Percentiles rank a stretch among this genome's conserved stretches.
Conservation (phyloP, 2,888 invertebrate genomes). For the Tricholauxania praeusta region DNA sequence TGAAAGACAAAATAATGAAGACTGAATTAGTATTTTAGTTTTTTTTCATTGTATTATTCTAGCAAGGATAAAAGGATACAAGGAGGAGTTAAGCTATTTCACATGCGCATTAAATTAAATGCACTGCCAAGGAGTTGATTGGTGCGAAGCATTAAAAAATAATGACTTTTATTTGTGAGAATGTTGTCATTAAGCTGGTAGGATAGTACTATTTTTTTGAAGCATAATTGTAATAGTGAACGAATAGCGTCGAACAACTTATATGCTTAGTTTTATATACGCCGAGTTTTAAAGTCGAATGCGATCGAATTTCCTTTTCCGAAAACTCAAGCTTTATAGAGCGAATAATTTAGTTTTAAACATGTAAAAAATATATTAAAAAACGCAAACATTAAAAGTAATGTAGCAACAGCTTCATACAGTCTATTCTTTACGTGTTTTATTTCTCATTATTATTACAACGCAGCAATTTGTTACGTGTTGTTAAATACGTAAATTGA, state of each 20-base stretch:
- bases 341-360: too few species aligned
- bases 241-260: too few species aligned
- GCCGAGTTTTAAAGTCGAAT: too few species aligned
- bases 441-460: background rate
- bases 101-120: constrained; percentile 17
- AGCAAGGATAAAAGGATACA: constrained; percentile 2
- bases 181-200: too few species aligned
- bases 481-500: constrained; percentile 23
- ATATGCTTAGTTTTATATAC: too few species aligned
- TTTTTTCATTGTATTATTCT: background rate
- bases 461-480: constrained; percentile 17
- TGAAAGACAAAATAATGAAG: constrained; percentile 49
- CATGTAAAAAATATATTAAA: too few species aligned
- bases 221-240: too few species aligned
- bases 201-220: too few species aligned
- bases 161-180: background rate
- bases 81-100: constrained; percentile 1
- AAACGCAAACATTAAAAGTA: too few species aligned
- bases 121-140: constrained; percentile 17
- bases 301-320: too few species aligned
- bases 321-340: too few species aligned
- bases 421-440: background rate
- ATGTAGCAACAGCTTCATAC: too few species aligned
- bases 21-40: constrained; percentile 54
- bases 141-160: constrained; percentile 3